Evolutionary conservation across 2,797 vertebrate genomes (phyloP), one percentile per base, ranked within the genome.

Genomic region (Lepilemur ruficaudatus): DNA sequence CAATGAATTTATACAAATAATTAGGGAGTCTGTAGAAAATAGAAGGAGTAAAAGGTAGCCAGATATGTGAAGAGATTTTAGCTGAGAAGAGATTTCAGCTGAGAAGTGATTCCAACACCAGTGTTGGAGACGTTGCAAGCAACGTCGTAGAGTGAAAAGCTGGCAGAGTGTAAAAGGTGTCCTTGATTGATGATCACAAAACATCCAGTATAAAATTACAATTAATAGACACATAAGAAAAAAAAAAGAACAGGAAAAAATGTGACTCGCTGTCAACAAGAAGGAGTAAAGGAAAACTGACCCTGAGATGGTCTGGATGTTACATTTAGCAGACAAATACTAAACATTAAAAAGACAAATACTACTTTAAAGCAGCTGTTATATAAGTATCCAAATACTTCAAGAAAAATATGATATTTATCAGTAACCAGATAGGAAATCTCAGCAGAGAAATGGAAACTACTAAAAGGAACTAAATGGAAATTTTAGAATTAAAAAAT

Each of bases 1-100:
- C 15, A 63, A 30, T 90, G 48, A 92, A 90, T 96, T 81, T 96
- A 30, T 57, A 73, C 57, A 76, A 81, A n/a, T 78, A 89, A 92
- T 92, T 78, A 92, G 18, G 12, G 48, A 63, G 28, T 72, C 46
- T 30, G 9, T 59, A 28, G 48, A 52, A 28, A 86, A 38, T 6
- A 89, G 73, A 79, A 90, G n/a, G 65, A 11, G 9, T 55, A 85
- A 84, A 89, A 22, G 3, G 20, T 43, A 67, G 52, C 22, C 32
- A 52, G 22, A 50, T 57, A 55, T 79, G 5, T 86, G 70, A 79
- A 25, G 67, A 61, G n/a, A 67, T 76, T 55, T 85, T 17, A 91
- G 7, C 61, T 32, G 38, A 85, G 52, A 90, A 85, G 59, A 69
- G 6, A 85, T 69, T 89, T 94, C 48, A 93, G 55, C 57, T 59